Conservation (phyloP, 1,140 invertebrate genomes). For the Globodera ellingtonae region DNA sequence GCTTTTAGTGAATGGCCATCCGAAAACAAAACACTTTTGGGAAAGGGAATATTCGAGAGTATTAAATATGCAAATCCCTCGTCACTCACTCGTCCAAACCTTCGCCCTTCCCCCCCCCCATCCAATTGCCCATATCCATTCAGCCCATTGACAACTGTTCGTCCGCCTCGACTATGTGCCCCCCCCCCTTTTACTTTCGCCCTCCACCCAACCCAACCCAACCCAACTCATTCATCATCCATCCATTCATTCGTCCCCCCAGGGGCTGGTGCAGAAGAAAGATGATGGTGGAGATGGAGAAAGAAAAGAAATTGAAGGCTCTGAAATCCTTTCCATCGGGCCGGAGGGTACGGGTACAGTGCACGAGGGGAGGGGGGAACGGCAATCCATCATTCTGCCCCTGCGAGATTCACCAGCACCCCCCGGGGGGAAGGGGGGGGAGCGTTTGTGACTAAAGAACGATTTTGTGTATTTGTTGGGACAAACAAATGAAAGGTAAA, state of each 20-base stretch:
- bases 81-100: not conserved
- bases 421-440: not conserved
- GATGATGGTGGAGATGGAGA: slow-evolving; percentile 35
- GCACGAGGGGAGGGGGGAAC: slow-evolving; percentile 16
- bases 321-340: slow-evolving; percentile 3
- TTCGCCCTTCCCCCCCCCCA: not conserved
- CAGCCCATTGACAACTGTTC: slow-evolving; percentile 15
- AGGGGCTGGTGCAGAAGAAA: not conserved
- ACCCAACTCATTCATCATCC: slow-evolving; percentile 9
- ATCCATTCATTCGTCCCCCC: slow-evolving; percentile 2
- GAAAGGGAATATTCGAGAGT: not conserved
- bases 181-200: not conserved
- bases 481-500: not conserved
- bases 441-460: not conserved
- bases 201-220: not conserved
- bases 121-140: slow-evolving; percentile 7
- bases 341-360: slow-evolving; percentile 32
- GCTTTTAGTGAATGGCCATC: too few species aligned
- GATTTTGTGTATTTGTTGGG: not conserved
- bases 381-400: slow-evolving; percentile 23
- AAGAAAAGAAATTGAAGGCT: slow-evolving; percentile 33
- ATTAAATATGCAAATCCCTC: slow-evolving; percentile 16
- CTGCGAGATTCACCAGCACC: not conserved
- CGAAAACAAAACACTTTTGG: too few species aligned
- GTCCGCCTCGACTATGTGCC: not conserved